Evolutionary conservation across 2,113 vertebrate genomes (phyloP).

Genomic region (Ardeotis arabs): DNA sequence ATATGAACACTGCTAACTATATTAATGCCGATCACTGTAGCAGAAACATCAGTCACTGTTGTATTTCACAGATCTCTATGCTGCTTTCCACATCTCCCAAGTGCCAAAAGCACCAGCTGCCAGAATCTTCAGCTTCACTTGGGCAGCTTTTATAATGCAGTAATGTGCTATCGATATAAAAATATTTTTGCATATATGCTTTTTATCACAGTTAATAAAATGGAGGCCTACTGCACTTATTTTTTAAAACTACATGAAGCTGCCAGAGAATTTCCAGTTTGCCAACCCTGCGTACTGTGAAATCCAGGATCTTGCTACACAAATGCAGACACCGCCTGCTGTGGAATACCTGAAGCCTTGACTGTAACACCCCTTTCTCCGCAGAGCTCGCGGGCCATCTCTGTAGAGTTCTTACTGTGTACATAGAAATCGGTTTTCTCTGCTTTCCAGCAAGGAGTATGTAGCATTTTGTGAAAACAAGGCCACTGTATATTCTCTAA

Average conservation of each 20-base stretch:
- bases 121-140: conserved; percentile 68
- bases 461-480: conserved; percentile 22
- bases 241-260: conserved; percentile 70
- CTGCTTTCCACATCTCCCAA: conserved; percentile 71
- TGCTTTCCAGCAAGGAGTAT: conserved; percentile 46
- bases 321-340: conserved; percentile 58
- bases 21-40: conserved; percentile 66
- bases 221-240: conserved; percentile 64
- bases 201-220: conserved; percentile 71
- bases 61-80: conserved; percentile 71
- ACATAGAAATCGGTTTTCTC: conserved; percentile 39
- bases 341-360: conserved; percentile 70
- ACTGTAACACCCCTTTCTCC: conserved; percentile 45
- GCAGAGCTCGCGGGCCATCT: not conserved
- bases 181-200: conserved; percentile 69
- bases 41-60: conserved; percentile 70
- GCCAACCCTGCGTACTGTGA: conserved; percentile 66
- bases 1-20: conserved; percentile 62
- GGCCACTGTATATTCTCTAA: conserved; percentile 28
- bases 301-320: conserved; percentile 66
- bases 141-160: conserved; percentile 71
- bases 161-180: conserved; percentile 64
- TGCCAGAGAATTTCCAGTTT: conserved; percentile 72
- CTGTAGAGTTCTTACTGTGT: conserved; percentile 41
- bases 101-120: conserved; percentile 71